phyloP scores from a whole-genome alignment of 2,888 invertebrate species.

The Automeris io region DNA sequence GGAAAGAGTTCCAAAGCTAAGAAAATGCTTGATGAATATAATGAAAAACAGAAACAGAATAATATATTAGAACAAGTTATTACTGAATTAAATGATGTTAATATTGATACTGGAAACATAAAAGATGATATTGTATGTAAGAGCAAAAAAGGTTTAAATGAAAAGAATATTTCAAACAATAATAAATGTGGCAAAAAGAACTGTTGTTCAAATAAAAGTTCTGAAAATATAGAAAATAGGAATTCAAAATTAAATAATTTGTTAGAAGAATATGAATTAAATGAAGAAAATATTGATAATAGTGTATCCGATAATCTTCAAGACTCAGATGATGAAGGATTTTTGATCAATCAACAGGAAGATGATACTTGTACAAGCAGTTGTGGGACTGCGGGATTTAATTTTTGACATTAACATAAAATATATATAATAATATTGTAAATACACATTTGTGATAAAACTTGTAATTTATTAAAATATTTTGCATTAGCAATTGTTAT shows the following conservation, averaged over 20 bases:
- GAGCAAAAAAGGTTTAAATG: constrained; percentile 18
- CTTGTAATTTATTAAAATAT: too few species aligned
- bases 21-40: constrained; percentile 78
- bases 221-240: constrained; percentile 16
- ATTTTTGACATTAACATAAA: constrained; percentile 35
- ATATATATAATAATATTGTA: too few species aligned
- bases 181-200: constrained; percentile 20
- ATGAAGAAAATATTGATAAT: constrained; percentile 20
- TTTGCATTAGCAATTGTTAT: too few species aligned
- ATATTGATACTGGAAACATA: constrained; percentile 19
- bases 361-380: constrained; percentile 50
- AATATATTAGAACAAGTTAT: constrained; percentile 25
- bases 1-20: constrained; percentile 91
- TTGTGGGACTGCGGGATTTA: constrained; percentile 50
- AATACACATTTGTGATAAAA: too few species aligned
- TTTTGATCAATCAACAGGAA: constrained; percentile 24
- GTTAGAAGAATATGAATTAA: constrained; percentile 42
- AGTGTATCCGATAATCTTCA: constrained; percentile 16
- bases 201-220: constrained; percentile 30
- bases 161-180: constrained; percentile 15
- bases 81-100: constrained; percentile 37
- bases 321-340: constrained; percentile 26
- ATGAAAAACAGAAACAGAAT: constrained; percentile 34
- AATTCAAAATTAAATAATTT: constrained; percentile 42
- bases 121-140: constrained; percentile 27